Percentiles rank a stretch among this genome's conserved stretches.
phyloP scores from a whole-genome alignment of 2,797 vertebrate genomes.

The Karalla daura region DNA sequence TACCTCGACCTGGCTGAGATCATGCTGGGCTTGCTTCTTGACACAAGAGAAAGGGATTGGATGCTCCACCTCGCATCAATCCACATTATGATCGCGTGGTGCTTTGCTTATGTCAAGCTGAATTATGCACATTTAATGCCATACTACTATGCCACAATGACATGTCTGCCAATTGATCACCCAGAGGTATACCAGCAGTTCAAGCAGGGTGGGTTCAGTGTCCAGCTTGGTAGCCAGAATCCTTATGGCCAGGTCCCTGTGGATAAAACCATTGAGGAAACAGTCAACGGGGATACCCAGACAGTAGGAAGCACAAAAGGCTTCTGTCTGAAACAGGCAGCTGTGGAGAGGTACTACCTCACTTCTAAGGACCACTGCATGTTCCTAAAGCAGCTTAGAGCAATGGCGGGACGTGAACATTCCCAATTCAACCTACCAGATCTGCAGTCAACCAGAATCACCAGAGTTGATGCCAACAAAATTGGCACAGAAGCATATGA shows the following conservation, averaged over 20 bases:
- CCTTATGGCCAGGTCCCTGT: neutral
- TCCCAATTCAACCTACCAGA: no score
- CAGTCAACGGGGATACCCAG: neutral
- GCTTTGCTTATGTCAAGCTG: no score
- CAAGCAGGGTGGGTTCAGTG: neutral
- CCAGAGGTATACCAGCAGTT: neutral
- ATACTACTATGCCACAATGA: neutral
- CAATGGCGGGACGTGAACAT: conserved; percentile 13
- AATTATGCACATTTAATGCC: no score
- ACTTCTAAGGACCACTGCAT: conserved; percentile 11
- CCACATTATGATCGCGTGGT: no score
- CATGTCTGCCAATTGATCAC: neutral
- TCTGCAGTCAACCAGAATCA: conserved; percentile 9
- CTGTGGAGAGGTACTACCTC: neutral
- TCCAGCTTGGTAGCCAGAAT: neutral
- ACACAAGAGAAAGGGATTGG: no score
- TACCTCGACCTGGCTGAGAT: no score
- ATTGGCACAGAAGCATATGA: no score
- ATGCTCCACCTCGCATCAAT: no score
- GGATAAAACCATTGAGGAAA: neutral
- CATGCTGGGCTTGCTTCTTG: no score
- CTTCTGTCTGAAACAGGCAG: no score
- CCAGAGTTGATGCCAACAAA: conserved; percentile 28
- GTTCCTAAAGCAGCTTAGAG: conserved; percentile 20
- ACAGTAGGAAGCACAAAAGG: neutral